A percentile compares a stretch with the other conserved stretches of the same genome.
Conservation (phyloP, 2,113 vertebrate genomes). For the Rhea pennata region DNA sequence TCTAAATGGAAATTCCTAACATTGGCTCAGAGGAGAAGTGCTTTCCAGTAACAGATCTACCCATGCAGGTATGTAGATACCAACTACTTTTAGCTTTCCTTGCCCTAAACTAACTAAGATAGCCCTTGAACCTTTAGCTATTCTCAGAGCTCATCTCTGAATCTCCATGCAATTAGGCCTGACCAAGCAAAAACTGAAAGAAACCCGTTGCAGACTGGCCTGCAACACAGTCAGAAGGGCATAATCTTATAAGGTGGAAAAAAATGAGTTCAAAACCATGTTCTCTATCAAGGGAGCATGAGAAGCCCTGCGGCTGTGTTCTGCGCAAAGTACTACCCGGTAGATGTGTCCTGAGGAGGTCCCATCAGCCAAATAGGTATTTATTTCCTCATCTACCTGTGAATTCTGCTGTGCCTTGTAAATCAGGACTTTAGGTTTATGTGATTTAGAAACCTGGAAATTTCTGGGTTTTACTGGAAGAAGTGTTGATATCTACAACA, state of each 20-base stretch:
- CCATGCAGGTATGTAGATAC: background rate
- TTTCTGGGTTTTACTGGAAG: background rate
- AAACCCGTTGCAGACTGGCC: background rate
- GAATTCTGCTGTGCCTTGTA: background rate
- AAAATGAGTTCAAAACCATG: background rate
- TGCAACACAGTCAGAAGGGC: background rate
- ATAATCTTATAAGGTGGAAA: background rate
- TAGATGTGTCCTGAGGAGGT: background rate
- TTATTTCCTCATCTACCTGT: background rate
- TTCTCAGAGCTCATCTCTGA: background rate
- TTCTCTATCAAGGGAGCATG: background rate
- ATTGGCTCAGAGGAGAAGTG: background rate
- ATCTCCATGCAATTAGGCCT: background rate
- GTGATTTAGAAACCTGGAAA: background rate
- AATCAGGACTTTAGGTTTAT: background rate
- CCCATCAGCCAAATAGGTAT: background rate
- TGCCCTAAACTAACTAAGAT: background rate
- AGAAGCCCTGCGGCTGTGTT: background rate
- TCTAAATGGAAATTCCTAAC: background rate
- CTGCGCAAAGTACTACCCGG: background rate
- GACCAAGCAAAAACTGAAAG: background rate
- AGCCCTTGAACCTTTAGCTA: background rate
- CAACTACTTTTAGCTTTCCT: background rate
- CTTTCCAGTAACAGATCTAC: background rate
- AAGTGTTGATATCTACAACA: background rate